Evolutionary conservation across 92 coral and sea anemone species (phyloP), one percentile per base, ranked within the genome.

Genomic region (Phenganax stokvisi): DNA sequence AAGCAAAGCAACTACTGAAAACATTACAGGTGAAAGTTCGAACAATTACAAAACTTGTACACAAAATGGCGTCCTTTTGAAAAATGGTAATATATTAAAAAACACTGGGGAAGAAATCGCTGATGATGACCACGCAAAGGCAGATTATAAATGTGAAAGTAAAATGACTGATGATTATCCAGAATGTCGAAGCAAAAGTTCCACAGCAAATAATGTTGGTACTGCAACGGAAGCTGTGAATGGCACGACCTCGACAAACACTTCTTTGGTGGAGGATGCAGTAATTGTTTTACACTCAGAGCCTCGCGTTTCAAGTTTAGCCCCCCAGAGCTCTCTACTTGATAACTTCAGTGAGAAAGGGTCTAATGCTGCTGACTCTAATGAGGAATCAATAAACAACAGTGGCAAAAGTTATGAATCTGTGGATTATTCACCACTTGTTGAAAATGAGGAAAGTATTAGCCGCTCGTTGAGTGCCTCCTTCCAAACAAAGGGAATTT

Each of bases 371-470:
- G 62, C 58, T 20, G 64, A 61, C 64, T 77, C 70, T 6, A 58
- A 58, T 30, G 81, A 77, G 37, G 81, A 77, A 29, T 8, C 81
- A 10, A 61, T 56, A 15, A 77, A 57, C 69, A 77, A 77, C 51
- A 77, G 81, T 58, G 81, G 60, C 56, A 77, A 77, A 51, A 71
- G 81, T 27, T 77, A 77, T 30, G 81, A 77, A n/a, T 77, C 81
- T 1, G 81, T 77, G 81, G 81, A 77, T 51, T 58, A 77, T 59
- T 77, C 81, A 54, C 71, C 81, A 12, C 60, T 56, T n/a, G 81
- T 77, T 15, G 81, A 77, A 31, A 58, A 59, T n/a, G 65, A 54
- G 37, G 81, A 57, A 6, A 56, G 30, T 10, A 15, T 61, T 30
- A 58, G 30, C 56, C 81, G 51, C 16, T 28, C 69, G 56, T 51